Conservation (phyloP, 2,797 vertebrate genomes). For the Cheirogaleus major region DNA sequence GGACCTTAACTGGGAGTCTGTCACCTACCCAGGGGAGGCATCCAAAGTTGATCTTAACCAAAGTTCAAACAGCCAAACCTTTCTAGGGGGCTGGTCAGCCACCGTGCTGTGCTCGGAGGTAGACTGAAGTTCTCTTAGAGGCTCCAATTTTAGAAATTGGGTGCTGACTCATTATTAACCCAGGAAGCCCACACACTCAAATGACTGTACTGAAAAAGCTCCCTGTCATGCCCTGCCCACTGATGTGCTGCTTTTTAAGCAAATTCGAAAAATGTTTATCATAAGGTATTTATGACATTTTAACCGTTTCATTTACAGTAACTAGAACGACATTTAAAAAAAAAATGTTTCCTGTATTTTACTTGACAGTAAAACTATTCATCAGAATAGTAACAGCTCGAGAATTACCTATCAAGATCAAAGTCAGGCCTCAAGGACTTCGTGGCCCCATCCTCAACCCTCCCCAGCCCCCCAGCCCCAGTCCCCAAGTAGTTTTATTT, state of each 20-base stretch:
- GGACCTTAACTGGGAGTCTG: neutral
- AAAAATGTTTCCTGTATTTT: conserved; percentile 57
- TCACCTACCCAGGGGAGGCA: neutral
- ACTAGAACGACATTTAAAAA: conserved; percentile 76
- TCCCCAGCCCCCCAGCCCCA: neutral
- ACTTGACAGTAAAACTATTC: conserved; percentile 29
- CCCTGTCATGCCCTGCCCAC: conserved; percentile 75
- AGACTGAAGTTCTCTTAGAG: conserved; percentile 76
- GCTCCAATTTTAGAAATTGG: conserved; percentile 77
- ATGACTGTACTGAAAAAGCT: conserved; percentile 83
- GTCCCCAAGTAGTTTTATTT: neutral
- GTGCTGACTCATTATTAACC: conserved; percentile 92
- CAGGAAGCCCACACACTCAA: conserved; percentile 86
- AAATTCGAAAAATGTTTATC: conserved; percentile 81
- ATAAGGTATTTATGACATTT: conserved; percentile 81
- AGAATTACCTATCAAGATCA: neutral
- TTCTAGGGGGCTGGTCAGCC: neutral
- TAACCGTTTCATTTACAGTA: conserved; percentile 90
- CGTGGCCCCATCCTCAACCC: neutral
- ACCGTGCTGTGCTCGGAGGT: neutral
- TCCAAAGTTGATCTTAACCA: neutral
- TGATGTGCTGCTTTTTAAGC: conserved; percentile 51
- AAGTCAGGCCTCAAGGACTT: neutral
- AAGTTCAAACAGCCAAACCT: neutral
- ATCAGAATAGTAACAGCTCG: neutral